Conservation (phyloP, 2,113 vertebrate species). For the Lycocorax pyrrhopterus region DNA sequence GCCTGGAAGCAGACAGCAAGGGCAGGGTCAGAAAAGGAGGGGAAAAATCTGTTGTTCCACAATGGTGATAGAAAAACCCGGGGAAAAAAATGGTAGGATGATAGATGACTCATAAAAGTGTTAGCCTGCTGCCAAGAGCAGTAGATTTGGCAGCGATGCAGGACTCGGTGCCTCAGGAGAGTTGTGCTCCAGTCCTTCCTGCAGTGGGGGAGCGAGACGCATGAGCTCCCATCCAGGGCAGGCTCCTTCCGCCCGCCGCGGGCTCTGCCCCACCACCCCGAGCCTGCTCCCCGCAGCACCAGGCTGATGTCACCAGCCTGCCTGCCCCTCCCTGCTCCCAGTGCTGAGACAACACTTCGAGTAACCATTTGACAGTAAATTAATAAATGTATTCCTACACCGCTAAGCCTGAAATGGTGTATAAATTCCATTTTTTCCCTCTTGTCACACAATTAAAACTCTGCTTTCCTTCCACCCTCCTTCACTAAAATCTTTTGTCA, state of each 20-base stretch:
- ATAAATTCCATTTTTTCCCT: neutral
- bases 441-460: neutral
- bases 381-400: neutral
- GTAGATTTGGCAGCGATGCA: slow-evolving; percentile 26
- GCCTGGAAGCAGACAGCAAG: neutral
- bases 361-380: neutral
- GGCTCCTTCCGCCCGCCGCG: neutral
- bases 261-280: neutral
- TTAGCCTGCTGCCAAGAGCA: slow-evolving; percentile 45
- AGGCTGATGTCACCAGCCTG: neutral
- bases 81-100: slow-evolving; percentile 1
- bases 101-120: slow-evolving; percentile 49
- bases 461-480: neutral
- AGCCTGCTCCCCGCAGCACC: neutral
- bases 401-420: neutral
- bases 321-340: neutral
- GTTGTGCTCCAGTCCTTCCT: neutral
- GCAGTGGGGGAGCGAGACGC: neutral
- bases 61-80: neutral
- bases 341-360: neutral
- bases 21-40: neutral
- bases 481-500: neutral
- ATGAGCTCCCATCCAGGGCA: slow-evolving; percentile 39
- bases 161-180: neutral
- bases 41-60: slow-evolving; percentile 38